phyloP scores from a whole-genome alignment of 2,888 invertebrate species.

The Aleiodes alternator region DNA sequence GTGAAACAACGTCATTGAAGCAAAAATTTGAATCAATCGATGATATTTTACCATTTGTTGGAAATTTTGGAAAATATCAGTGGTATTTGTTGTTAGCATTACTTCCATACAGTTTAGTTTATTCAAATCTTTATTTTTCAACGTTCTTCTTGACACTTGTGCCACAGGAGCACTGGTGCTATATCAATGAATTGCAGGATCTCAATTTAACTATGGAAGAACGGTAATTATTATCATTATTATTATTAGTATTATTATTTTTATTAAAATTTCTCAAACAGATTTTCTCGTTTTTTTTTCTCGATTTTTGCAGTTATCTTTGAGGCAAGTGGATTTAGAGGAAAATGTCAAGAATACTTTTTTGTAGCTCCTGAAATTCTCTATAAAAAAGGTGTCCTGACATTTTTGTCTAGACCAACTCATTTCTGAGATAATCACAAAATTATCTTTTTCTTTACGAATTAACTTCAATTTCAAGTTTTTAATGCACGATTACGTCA shows the following conservation, averaged over 20 bases:
- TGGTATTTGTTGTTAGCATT: constrained; percentile 74
- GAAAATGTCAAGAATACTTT: too few relatives aligned
- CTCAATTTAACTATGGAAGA: constrained; percentile 68
- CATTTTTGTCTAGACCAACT: too few relatives aligned
- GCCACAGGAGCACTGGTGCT: constrained; percentile 76
- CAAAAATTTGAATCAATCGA: constrained; percentile 74
- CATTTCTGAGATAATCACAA: too few relatives aligned
- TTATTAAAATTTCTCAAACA: background rate
- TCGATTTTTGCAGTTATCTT: too few relatives aligned
- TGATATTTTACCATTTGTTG: constrained; percentile 75
- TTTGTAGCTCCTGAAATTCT: too few relatives aligned
- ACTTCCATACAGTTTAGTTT: constrained; percentile 76
- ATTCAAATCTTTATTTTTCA: constrained; percentile 76
- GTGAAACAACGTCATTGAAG: constrained; percentile 63
- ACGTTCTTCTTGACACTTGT: constrained; percentile 77
- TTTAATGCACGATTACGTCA: too few relatives aligned
- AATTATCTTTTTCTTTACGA: too few relatives aligned
- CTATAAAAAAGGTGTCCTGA: too few relatives aligned
- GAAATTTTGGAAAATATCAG: constrained; percentile 77
- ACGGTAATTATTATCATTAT: constrained; percentile 66
- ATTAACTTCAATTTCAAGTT: too few relatives aligned
- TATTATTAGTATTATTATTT: background rate
- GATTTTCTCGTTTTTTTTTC: too few relatives aligned
- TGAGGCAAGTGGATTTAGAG: too few relatives aligned
- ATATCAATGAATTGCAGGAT: constrained; percentile 69